Evolutionary conservation across 2,888 invertebrate genomes (phyloP).

Genomic region (Acanthosepion esculentum): DNA sequence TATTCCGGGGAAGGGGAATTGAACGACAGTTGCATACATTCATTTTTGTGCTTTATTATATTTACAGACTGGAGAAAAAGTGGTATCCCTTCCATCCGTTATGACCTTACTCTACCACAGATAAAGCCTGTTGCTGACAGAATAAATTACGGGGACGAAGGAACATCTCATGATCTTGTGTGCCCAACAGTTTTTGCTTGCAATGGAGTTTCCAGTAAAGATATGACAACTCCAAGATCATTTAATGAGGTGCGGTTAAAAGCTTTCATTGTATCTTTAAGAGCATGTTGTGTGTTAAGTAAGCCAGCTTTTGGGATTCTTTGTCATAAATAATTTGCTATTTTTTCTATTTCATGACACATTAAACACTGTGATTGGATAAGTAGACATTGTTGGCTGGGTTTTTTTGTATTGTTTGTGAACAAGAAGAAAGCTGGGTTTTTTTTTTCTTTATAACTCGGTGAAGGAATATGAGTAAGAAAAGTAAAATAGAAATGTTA

Average conservation of each 20-base stretch:
- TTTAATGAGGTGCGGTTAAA: conserved; percentile 68
- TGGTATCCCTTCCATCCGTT: conserved; percentile 73
- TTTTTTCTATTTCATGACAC: too few relatives aligned
- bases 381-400: too few relatives aligned
- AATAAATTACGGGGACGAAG: conserved; percentile 73
- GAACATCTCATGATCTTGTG: conserved; percentile 70
- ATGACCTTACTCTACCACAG: conserved; percentile 71
- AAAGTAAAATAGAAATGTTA: too few relatives aligned
- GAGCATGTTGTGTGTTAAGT: background rate
- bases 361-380: too few relatives aligned
- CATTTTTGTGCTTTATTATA: background rate
- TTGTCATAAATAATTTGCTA: too few relatives aligned
- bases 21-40: background rate
- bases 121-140: conserved; percentile 69
- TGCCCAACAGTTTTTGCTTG: conserved; percentile 72
- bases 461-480: too few relatives aligned
- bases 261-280: background rate
- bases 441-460: too few relatives aligned
- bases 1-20: background rate
- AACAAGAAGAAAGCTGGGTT: too few relatives aligned
- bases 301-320: too few relatives aligned
- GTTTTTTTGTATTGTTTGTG: too few relatives aligned
- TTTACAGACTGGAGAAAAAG: conserved; percentile 70
- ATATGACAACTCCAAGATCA: conserved; percentile 70
- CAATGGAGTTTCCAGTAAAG: conserved; percentile 71